Conservation (phyloP, 1,140 invertebrate genomes). For the Brachionus paranguensis region DNA sequence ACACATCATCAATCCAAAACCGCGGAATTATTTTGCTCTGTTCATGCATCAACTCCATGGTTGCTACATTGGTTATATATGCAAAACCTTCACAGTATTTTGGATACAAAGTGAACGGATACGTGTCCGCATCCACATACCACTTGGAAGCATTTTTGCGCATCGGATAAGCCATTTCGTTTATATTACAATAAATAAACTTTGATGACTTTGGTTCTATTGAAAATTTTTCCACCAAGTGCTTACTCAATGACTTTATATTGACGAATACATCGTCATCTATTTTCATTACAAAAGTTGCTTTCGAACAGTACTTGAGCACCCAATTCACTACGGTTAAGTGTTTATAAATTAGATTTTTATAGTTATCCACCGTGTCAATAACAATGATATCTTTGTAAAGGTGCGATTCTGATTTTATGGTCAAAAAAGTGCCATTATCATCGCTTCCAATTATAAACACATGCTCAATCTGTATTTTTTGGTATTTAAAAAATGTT, state of each 20-base stretch:
- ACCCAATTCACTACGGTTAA: slow-evolving; percentile 76
- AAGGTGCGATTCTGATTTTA: slow-evolving; percentile 61
- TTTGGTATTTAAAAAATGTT: slow-evolving; percentile 33
- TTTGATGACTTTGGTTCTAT: slow-evolving; percentile 45
- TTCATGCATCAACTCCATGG: slow-evolving; percentile 48
- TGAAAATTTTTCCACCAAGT: slow-evolving; percentile 54
- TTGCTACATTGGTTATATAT: slow-evolving; percentile 51
- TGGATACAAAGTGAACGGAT: slow-evolving; percentile 51
- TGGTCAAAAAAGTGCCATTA: slow-evolving; percentile 50
- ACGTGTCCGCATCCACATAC: slow-evolving; percentile 53
- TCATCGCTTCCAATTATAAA: slow-evolving; percentile 66
- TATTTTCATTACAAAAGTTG: slow-evolving; percentile 57
- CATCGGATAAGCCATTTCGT: slow-evolving; percentile 43
- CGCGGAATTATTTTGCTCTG: slow-evolving; percentile 46
- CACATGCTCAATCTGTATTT: slow-evolving; percentile 49
- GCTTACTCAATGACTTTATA: slow-evolving; percentile 60
- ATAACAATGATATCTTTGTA: slow-evolving; percentile 72
- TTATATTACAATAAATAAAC: slow-evolving; percentile 48
- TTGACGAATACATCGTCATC: slow-evolving; percentile 61
- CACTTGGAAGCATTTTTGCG: slow-evolving; percentile 55
- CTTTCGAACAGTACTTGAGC: slow-evolving; percentile 62
- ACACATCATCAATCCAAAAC: slow-evolving; percentile 56
- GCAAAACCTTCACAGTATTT: slow-evolving; percentile 56
- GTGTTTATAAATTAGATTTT: slow-evolving; percentile 80
- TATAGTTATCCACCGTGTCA: slow-evolving; percentile 70